Evolutionary conservation across 2,888 invertebrate genomes (phyloP), one percentile per base, ranked within the genome.

Genomic region (Euphydryas editha): DNA sequence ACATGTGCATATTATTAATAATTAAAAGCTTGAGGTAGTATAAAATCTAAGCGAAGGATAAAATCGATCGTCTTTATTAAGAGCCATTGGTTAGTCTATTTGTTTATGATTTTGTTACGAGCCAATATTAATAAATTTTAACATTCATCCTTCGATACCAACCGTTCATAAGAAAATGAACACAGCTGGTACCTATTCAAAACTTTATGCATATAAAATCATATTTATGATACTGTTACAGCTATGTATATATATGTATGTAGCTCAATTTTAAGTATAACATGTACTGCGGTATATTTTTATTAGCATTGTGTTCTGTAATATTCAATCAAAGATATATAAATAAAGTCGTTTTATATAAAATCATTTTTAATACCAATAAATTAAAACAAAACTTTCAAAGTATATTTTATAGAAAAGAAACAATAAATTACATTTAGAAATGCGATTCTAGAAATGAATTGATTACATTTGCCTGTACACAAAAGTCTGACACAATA

Each of bases 401-500:
- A n/a, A n/a, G n/a, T n/a, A n/a, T n/a, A n/a, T n/a, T n/a, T n/a
- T n/a, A n/a, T n/a, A n/a, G n/a, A n/a, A n/a, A n/a, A n/a, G n/a
- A 4, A 6, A 4, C 6, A 24, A 24, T 4, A 24, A 24, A 4
- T 24, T 2, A 4, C 24, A 24, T 24, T 24, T 4, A 24, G 24
- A 51, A 17, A 56, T 21, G 36, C n/a, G 3, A 37, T 18, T 44
- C 18, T 20, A 55, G 8, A 30, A 1, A 36, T 44, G 18, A 18
- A 61, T 6, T 18, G 18, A 61, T 54, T 30, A 24, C 24, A 39
- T 13, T 39, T 21, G 24, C 24, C 54, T 15, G 24, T 3, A 46
- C 36, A 24, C 36, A 6, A 67, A n/a, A 39, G 59, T 24, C 13
- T 17, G 7, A 49, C 10, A 57, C 30, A 65, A 49, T 65, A 54